Evolutionary conservation across 2,888 invertebrate species (phyloP).

Genomic region (Nineta flava): DNA sequence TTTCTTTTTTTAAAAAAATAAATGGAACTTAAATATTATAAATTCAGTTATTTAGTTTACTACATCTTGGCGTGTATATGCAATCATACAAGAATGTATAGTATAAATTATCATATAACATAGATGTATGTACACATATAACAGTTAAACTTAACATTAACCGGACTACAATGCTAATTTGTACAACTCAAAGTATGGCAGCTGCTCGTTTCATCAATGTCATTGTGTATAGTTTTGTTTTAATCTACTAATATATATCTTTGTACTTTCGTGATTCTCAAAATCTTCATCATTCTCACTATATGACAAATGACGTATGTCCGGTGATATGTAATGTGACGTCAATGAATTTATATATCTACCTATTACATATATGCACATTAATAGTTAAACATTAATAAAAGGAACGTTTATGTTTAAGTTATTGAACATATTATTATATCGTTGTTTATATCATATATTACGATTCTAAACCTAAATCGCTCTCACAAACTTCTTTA

Average conservation of each 20-base stretch:
- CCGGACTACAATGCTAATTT: constrained; percentile 18
- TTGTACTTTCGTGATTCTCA: constrained; percentile 5
- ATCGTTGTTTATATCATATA: no score
- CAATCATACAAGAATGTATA: background rate
- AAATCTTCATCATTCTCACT: constrained; percentile 6
- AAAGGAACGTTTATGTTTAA: no score
- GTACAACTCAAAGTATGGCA: constrained; percentile 21
- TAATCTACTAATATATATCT: constrained; percentile 15
- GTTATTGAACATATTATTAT: no score
- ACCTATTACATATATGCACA: no score
- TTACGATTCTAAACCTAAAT: no score
- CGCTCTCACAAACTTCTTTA: no score
- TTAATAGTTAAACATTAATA: no score
- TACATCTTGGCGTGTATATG: background rate
- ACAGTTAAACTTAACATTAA: background rate
- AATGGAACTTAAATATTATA: no score
- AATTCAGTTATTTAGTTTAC: background rate
- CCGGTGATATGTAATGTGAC: background rate
- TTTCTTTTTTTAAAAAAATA: no score
- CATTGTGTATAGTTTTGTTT: constrained; percentile 16
- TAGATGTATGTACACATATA: background rate
- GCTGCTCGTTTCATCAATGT: constrained; percentile 22
- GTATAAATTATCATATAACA: background rate
- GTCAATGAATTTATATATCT: no score
- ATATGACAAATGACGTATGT: background rate